Evolutionary conservation across 2,888 invertebrate species (phyloP), one percentile per base, ranked within the genome.

Genomic region (Emmelina monodactyla): DNA sequence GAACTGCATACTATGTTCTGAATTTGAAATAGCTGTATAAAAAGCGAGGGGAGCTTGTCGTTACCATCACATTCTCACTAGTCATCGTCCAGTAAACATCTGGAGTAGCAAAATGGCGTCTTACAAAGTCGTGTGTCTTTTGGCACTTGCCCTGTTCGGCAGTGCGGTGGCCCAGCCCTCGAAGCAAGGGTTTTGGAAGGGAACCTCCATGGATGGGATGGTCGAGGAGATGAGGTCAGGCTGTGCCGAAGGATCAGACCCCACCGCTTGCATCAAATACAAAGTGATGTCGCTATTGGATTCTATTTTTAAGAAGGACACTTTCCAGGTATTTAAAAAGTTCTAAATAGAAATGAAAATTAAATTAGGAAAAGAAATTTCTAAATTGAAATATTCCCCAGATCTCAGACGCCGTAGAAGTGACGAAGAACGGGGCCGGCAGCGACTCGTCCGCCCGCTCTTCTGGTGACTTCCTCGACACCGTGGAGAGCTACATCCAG

Each of bases 251-350:
- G 88, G 88, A 49, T 87, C 87, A 49, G 91, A 91, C 62, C 87
- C 89, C 13, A 83, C 91, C 37, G 87, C 91, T 44, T 92, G 92
- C 72, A 86, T 92, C 69, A 91, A 92, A 68, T 89, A 86, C 80
- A 90, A 89, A 63, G 88, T 91, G 43, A 86, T 92, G 81, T 86
- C 87, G 43, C 83, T 91, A 46, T 72, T 92, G 62, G 90, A 91
- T 66, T 86, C 86, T 53, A 84, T 91, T 50, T 85, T 91, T 69
- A 87, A 87, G 64, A 88, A 90, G 73, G 91, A 91, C 60, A 85
- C 84, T 47, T 89, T 86, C 72, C 87, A 89, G 85, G 91, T 89
- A 78, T 69, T 19, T 14, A 9, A n/a, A 16, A n/a, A 25, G n/a
- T 33, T n/a, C 25, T 33, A 9, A 35, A 6, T 19, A 19, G 5